Base-by-base conservation (phyloP, 2,888 invertebrate genomes). In the Latrodectus hesperus region DNA sequence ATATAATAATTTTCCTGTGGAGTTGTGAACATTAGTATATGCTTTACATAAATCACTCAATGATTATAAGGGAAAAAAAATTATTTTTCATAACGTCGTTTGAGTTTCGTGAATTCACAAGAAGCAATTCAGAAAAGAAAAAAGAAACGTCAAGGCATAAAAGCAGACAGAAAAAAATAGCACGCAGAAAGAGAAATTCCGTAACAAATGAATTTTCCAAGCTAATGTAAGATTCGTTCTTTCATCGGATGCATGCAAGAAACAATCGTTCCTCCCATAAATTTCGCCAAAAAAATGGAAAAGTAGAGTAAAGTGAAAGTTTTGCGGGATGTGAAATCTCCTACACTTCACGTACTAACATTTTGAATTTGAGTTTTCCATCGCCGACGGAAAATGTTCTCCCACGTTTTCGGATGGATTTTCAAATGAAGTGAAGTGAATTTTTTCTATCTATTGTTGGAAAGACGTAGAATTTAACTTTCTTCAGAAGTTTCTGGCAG, bases 241-340 rank as follows among this genome's bases (percentile, higher is more conserved):
- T 75, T 60, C 22, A 75, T n/a, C 75, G 26, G 55, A 53, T 52
- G 77, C 84, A 84, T 77, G 77, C 84, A 77, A 77, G 76, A 84
- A 84, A 84, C 77, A 84, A 84, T 77, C 84, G 55, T 55, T 65
- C 53, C 52, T 26, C 10, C 71, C 84, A 84, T 84, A 84, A 77
- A 84, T 84, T 77, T 77, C 72, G 64, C 17, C 73, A 65, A 60
- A 38, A 60, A 52, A 38, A 51, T 17, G 22, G 22, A 22, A 22
- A 22, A 22, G 22, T 22, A 22, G 22, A 22, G 22, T 60, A 75
- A 17, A 75, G 38, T 55, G 76, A 83, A 75, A 76, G 55, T 71
- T 60, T 70, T 70, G 51, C 55, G 60, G 75, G 70, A 83, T 71
- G 83, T 84, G 77, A 77, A 72, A 77, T 84, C 71, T 77, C 72